Conservation (phyloP, 2,797 vertebrate genomes). For the Zalophus californianus region DNA sequence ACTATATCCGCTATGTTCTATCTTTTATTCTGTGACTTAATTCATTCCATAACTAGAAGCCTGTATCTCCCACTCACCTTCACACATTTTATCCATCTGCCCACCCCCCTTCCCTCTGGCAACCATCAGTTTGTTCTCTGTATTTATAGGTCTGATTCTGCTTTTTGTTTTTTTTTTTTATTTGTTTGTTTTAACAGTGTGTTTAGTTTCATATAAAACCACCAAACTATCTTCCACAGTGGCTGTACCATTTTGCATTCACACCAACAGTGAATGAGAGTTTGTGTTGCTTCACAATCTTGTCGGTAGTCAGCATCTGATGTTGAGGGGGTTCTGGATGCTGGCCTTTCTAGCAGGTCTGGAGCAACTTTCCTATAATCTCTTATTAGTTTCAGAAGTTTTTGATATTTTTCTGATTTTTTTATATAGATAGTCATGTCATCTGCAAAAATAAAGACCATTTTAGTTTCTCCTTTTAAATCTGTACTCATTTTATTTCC, state of each 20-base stretch:
- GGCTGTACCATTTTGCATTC: not conserved
- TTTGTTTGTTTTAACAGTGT: not conserved
- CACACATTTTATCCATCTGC: not conserved
- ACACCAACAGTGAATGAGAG: not conserved
- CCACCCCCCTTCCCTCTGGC: not conserved
- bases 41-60: not conserved
- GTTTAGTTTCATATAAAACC: not conserved
- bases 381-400: not conserved
- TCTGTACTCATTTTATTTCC: not conserved
- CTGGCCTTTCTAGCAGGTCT: not conserved
- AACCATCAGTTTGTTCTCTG: not conserved
- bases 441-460: not conserved
- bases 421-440: not conserved
- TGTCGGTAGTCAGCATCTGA: not conserved
- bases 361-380: not conserved
- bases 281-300: not conserved
- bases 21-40: not conserved
- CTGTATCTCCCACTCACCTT: not conserved
- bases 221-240: not conserved
- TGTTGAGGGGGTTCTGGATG: not conserved
- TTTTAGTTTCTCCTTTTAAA: not conserved
- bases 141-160: not conserved
- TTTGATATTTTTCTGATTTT: not conserved
- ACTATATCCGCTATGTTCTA: not conserved
- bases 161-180: not conserved